These are phyloP conservation scores for Lepidocyrtoides sp. DNA, from an alignment of 2,888 invertebrate genomes.

Conservation along the genomic window DNA sequence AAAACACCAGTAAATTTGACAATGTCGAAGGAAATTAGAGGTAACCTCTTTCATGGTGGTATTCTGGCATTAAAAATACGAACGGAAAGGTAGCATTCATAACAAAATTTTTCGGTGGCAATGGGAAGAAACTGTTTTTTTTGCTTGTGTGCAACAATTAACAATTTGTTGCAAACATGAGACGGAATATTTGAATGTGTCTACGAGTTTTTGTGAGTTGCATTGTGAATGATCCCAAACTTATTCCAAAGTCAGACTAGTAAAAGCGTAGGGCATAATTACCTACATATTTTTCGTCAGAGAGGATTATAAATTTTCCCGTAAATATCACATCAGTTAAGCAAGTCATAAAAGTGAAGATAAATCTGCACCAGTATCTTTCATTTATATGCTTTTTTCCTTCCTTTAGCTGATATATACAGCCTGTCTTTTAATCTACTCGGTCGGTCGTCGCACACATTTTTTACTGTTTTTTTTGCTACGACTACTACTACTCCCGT, in stretches of 20 bases:
- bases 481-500: neutral
- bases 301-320: constrained; percentile 29
- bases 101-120: too few relatives aligned
- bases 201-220: too few relatives aligned
- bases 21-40: constrained; percentile 18
- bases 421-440: constrained; percentile 50
- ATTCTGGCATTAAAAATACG: neutral
- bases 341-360: constrained; percentile 30
- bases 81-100: too few relatives aligned
- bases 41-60: neutral
- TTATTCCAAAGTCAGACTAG: too few relatives aligned
- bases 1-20: constrained; percentile 36
- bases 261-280: neutral
- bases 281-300: too few relatives aligned
- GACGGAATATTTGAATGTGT: too few relatives aligned
- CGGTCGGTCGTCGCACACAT: neutral
- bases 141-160: too few relatives aligned
- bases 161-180: too few relatives aligned
- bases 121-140: too few relatives aligned
- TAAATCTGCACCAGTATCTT: neutral
- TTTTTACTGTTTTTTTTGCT: constrained; percentile 4
- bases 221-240: too few relatives aligned
- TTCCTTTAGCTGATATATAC: constrained; percentile 60
- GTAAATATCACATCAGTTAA: constrained; percentile 26
- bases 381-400: constrained; percentile 6